Evolutionary conservation across 2,888 invertebrate genomes (phyloP).

Genomic region (Emmelina monodactyla): DNA sequence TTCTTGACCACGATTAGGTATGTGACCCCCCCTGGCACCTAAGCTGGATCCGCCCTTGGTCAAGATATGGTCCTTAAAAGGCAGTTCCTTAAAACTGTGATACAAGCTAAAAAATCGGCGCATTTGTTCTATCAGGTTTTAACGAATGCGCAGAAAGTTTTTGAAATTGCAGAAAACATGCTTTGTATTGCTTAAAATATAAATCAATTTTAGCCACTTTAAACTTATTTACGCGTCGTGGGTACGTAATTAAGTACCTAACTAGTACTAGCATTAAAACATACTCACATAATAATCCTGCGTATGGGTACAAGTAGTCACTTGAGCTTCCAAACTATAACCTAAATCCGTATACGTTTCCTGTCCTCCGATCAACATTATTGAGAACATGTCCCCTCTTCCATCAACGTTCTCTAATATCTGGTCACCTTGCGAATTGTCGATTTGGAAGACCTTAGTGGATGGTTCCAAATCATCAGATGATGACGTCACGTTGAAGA

Average conservation of each 20-base stretch:
- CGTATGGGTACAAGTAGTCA: constrained; percentile 32
- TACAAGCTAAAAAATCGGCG: no score
- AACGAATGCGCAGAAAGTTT: no score
- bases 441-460: constrained; percentile 29
- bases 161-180: no score
- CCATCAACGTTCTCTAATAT: constrained; percentile 27
- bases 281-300: constrained; percentile 39
- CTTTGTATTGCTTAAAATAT: no score
- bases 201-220: not conserved
- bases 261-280: no score
- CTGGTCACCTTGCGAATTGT: constrained; percentile 28
- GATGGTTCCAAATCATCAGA: constrained; percentile 13
- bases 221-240: not conserved
- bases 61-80: no score
- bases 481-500: constrained; percentile 29
- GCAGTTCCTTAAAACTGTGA: no score
- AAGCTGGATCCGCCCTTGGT: no score
- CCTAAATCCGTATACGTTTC: constrained; percentile 26
- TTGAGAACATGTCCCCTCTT: constrained; percentile 28
- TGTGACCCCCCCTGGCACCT: no score
- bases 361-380: constrained; percentile 31
- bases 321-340: constrained; percentile 29
- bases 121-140: no score
- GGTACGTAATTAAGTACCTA: not conserved
- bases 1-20: no score